Evolutionary conservation across 2,113 vertebrate genomes (phyloP), one percentile per base, ranked within the genome.

Genomic region (Hoplias malabaricus): DNA sequence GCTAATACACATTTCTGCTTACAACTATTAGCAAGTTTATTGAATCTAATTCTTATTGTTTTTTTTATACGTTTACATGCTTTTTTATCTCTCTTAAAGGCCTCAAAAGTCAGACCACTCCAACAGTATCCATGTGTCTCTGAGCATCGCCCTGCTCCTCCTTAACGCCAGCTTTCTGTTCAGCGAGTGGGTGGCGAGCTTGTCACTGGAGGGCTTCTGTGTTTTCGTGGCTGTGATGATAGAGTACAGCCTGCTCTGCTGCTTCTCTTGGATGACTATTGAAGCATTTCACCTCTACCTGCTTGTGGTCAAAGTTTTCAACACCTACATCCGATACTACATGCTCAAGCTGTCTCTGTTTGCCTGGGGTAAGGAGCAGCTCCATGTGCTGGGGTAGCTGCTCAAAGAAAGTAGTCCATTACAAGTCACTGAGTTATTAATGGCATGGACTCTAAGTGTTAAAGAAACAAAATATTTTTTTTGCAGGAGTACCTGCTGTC

Each of bases 181-280:
- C 29, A 91, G 68, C 0, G 86, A 91, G 61, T 92, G 86, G 92
- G 85, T 80, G 43, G n/a, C 87, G 74, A 85, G 0, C 0, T 5
- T 78, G 72, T 8, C 50, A 11, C 13, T 0, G 0, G 33, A 77
- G 0, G 74, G 75, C 61, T 56, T 89, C 54, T 93, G 92, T n/a
- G 78, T 84, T 57, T 76, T 87, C 5, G 40, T 91, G 0, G 89
- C 90, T 2, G 85, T 83, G 3, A 13, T 73, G 57, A 87, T 90
- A 72, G 87, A 92, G 71, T 92, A 79, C 82, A 86, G 87, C 27
- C 27, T 93, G 75, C 86, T 93, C 57, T 86, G 84, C 84, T 84
- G 75, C 77, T 91, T 92, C 82, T 90, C 86, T 69, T 93, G 92
- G 92, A 90, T 92, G 90, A 85, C 87, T 62, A 81, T 92, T 14